Evolutionary conservation across 1,140 invertebrate genomes (phyloP).

Genomic region (Aplysia californica): DNA sequence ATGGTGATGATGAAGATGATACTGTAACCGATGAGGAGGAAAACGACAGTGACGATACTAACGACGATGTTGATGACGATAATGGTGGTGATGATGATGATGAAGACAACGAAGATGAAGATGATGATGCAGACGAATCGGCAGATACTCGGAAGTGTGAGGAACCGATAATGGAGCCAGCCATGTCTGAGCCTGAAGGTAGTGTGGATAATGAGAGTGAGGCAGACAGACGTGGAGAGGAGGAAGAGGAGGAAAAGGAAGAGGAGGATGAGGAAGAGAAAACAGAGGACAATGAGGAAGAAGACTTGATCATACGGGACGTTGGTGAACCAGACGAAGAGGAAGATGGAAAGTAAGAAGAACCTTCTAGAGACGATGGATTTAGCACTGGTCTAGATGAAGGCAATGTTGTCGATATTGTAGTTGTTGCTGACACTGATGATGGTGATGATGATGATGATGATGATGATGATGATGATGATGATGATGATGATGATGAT

Average conservation of each 20-base stretch:
- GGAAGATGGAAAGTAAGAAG: too few species aligned
- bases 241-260: background rate
- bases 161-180: background rate
- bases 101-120: background rate
- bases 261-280: background rate
- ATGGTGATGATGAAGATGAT: constrained; percentile 3
- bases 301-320: too few species aligned
- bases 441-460: background rate
- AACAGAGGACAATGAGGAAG: background rate
- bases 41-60: background rate
- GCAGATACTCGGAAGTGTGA: background rate
- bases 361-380: too few species aligned
- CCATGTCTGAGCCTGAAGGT: background rate
- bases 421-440: background rate
- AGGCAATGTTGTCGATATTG: too few species aligned
- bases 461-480: background rate
- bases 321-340: too few species aligned
- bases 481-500: background rate
- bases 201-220: background rate
- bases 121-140: background rate
- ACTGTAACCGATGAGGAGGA: background rate
- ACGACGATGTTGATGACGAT: background rate
- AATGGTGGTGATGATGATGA: background rate
- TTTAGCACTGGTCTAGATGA: too few species aligned
- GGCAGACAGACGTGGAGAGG: background rate